Evolutionary conservation across 2,797 vertebrate genomes (phyloP), one percentile per base, ranked within the genome.

Genomic region (Cichlasoma orientale): DNA sequence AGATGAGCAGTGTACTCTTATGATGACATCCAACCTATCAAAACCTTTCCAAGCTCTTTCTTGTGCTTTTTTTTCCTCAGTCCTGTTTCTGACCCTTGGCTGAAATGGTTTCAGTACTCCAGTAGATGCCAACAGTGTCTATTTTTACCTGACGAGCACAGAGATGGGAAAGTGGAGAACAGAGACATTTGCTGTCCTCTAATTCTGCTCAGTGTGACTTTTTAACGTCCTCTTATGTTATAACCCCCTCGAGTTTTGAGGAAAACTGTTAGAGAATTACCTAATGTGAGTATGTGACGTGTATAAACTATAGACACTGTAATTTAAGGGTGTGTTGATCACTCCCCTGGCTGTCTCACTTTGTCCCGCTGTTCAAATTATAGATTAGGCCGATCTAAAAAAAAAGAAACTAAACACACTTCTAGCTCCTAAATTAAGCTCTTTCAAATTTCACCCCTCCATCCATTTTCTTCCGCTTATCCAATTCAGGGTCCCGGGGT

Each of bases 61-160:
- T 82, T 86, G 70, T 79, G 56, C 75, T 78, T 80, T 88, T 82
- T 87, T 68, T 61, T 73, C 7, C 31, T 33, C 75, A 53, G 23
- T 29, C 33, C 84, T 78, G 78, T 87, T 89, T 91, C 85, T 86
- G 89, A 88, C 84, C 77, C 29, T 44, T 33, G 33, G 70, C 72
- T 84, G 31, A 82, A 81, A 52, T 78, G 75, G 63, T 78, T 38
- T 36, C 63, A 81, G 82, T 79, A 82, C 80, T 75, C 72, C 7
- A 9, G 69, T 7, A 56, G 29, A 57, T 80, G 81, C 82, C 56
- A 89, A 54, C 14, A 77, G 70, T 57, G 84, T 74, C 80, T 90
- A 87, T 89, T 89, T 91, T 88, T 90, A 85, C 83, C 75, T 77
- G 71, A 77, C 56, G 79, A 84, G 82, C 88, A 89, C 68, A 44